Base-by-base conservation (phyloP, 2,797 vertebrate species). In the Decapterus maruadsi region DNA sequence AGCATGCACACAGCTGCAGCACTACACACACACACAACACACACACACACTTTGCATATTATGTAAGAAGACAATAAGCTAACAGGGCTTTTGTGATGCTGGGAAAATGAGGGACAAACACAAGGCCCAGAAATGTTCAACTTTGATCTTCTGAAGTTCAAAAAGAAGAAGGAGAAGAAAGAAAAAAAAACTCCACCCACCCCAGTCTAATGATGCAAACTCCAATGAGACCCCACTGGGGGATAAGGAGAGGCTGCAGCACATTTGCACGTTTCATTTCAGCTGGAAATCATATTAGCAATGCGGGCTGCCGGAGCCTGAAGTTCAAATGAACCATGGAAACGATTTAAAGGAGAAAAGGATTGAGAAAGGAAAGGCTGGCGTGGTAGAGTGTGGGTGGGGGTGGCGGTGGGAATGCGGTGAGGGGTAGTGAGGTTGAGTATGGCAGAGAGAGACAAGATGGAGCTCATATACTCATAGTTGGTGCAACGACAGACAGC, bases 261-360 rank as follows among this genome's bases (percentile, higher is more conserved):
- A 84, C 72, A 91, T 93, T 93, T 90, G 84, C 86, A 92, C 78
- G 68, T 90, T 92, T 89, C 87, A 90, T 89, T 93, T 91, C 82
- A 92, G 85, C 84, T 87, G 83, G 87, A 92, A 93, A 91, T 92
- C 87, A 75, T 84, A 89, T 92, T 89, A 91, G 87, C 26, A 43
- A 77, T 75, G 81, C 67, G 55, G 76, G 66, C 85, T 75, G 77
- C 72, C 10, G 38, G 74, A 80, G 86, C 89, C 78, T 85, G 78
- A 80, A 89, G 84, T 84, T 74, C 75, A 91, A 92, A 87, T 88
- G 77, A 92, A 86, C 83, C 83, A 67, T 85, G 86, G 82, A 64
- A 80, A 81, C 20, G 57, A 89, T 80, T 92, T 89, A 88, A 87
- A 85, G 84, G 77, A 81, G 75, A 85, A 90, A 73, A 50, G 58